These are phyloP conservation scores for Ramphastos sulfuratus DNA, from an alignment of 2,113 vertebrate genomes.

Conservation along the genomic window DNA sequence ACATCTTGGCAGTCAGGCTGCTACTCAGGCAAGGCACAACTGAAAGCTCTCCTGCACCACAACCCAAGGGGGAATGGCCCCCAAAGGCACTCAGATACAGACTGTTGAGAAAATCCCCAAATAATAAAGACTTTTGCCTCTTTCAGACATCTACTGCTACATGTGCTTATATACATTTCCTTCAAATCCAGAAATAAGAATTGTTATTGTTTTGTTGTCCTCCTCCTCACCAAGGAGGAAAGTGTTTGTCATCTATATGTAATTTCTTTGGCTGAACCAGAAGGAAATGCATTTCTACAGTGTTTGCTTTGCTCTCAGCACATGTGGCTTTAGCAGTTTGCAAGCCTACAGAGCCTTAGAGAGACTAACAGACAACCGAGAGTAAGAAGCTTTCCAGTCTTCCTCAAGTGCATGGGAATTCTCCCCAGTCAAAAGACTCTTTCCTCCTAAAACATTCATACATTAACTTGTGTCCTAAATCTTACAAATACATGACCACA, in stretches of 20 bases:
- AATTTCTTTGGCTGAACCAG: neutral
- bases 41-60: neutral
- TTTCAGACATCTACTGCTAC: rapidly evolving
- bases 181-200: neutral
- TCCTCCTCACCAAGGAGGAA: neutral
- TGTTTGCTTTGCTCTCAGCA: neutral
- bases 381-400: neutral
- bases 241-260: neutral
- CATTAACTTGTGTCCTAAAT: neutral
- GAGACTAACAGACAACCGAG: neutral
- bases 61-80: rapidly evolving
- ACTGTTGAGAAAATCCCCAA: neutral
- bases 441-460: neutral
- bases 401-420: neutral
- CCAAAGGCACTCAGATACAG: neutral
- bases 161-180: neutral
- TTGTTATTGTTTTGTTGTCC: neutral
- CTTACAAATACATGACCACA: neutral
- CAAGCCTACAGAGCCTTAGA: neutral
- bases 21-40: neutral
- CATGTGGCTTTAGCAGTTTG: neutral
- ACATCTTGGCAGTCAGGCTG: neutral
- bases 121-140: neutral
- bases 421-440: neutral
- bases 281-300: neutral